phyloP scores from a whole-genome alignment of 2,888 invertebrate species.

The Platycheirus rosarum region DNA sequence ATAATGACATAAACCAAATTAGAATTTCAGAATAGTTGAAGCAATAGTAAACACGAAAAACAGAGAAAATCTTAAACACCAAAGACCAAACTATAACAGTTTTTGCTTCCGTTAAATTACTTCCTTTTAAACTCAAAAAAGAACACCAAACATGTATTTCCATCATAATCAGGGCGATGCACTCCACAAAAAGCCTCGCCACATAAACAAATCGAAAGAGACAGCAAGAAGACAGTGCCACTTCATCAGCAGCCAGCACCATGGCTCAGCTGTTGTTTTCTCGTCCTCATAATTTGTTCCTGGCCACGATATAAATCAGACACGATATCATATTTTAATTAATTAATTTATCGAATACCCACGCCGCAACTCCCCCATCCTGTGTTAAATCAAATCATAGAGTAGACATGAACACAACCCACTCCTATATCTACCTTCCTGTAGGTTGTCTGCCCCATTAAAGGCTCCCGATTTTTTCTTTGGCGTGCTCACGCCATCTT shows the following conservation, averaged over 20 bases:
- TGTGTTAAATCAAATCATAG: background rate
- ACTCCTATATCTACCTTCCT: constrained; percentile 1
- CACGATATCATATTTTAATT: constrained; percentile 73
- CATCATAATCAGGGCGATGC: background rate
- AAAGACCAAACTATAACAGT: too few species aligned
- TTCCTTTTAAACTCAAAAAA: background rate
- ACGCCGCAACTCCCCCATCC: background rate
- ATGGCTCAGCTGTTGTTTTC: constrained; percentile 29
- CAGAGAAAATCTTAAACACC: too few species aligned
- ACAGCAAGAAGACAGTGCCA: constrained; percentile 3
- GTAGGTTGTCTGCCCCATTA: constrained; percentile 27
- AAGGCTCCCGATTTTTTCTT: constrained; percentile 30
- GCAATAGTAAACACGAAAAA: too few species aligned
- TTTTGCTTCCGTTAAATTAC: background rate
- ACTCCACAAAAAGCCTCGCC: constrained; percentile 24
- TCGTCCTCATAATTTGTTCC: constrained; percentile 50
- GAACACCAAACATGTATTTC: background rate
- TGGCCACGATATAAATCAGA: constrained; percentile 64
- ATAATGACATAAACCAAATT: too few species aligned
- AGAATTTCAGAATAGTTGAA: too few species aligned
- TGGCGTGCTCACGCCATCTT: constrained; percentile 35
- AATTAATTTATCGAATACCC: constrained; percentile 63
- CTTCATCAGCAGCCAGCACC: background rate
- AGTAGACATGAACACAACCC: constrained; percentile 36
- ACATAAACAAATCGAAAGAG: constrained; percentile 24